Conservation (phyloP, 2,113 vertebrate genomes). For the Pseudopodoces humilis region DNA sequence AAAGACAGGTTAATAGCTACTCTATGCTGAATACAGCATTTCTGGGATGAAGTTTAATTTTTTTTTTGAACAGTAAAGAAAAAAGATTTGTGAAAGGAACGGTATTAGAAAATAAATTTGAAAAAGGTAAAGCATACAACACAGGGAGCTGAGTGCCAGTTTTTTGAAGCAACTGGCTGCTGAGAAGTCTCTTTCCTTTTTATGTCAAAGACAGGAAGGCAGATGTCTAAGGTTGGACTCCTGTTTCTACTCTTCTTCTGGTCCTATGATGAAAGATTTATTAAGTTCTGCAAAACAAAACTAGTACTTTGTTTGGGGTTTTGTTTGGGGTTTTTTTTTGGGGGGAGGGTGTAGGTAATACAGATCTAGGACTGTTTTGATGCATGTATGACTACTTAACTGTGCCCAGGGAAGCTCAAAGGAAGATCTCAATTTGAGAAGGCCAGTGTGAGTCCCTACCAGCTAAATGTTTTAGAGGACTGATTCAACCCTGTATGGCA, state of each 20-base stretch:
- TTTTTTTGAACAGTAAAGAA: background rate
- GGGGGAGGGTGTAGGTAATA: background rate
- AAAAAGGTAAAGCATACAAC: background rate
- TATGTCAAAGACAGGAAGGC: background rate
- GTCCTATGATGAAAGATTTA: background rate
- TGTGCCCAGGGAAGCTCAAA: background rate
- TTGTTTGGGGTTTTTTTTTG: background rate
- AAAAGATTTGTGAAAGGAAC: background rate
- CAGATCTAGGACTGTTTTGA: background rate
- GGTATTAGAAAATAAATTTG: background rate
- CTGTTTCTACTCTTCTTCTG: background rate
- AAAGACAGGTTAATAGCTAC: background rate
- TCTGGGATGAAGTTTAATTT: background rate
- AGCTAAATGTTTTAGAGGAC: background rate
- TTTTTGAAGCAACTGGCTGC: background rate
- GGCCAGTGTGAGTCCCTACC: background rate
- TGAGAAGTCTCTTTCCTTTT: background rate
- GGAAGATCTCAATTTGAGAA: background rate
- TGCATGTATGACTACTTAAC: background rate
- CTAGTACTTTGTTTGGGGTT: background rate
- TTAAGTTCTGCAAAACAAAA: background rate
- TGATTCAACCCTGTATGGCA: background rate
- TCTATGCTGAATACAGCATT: background rate
- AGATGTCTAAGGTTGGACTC: background rate
- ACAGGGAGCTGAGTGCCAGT: background rate